Conservation (phyloP, 2,113 vertebrate genomes). For the Arvicanthis niloticus region DNA sequence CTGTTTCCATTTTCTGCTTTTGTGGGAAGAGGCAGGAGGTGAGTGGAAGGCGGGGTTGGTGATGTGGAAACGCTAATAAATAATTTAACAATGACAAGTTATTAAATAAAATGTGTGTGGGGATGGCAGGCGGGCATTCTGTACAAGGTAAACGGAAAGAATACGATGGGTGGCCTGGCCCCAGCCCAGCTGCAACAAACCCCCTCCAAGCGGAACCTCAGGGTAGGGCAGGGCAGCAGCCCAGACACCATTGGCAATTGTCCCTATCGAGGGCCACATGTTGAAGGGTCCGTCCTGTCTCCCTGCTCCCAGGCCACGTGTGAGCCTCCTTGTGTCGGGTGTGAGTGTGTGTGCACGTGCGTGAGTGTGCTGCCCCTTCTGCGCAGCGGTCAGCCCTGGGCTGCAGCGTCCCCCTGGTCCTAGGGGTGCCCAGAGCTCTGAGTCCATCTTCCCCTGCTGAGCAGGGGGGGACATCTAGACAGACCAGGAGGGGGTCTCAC, state of each 20-base stretch:
- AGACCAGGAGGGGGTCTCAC: background rate
- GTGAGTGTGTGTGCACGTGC: slow-evolving; percentile 49
- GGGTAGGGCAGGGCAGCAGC: background rate
- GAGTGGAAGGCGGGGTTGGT: slow-evolving; percentile 76
- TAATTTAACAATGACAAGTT: slow-evolving; percentile 92
- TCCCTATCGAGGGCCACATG: slow-evolving; percentile 68
- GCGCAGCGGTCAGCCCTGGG: background rate
- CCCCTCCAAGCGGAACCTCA: background rate
- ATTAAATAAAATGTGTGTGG: slow-evolving; percentile 90
- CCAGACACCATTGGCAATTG: slow-evolving; percentile 72
- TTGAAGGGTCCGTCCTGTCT: slow-evolving; percentile 54
- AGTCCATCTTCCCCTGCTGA: background rate
- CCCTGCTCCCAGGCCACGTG: background rate
- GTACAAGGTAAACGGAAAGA: slow-evolving; percentile 87
- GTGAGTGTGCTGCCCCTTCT: background rate
- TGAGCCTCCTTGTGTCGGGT: background rate
- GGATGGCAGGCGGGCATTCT: slow-evolving; percentile 85
- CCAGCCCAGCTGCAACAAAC: background rate
- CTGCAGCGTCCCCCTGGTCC: background rate
- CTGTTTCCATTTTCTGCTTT: slow-evolving; percentile 81
- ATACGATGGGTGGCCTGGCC: background rate
- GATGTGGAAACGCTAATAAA: slow-evolving; percentile 90
- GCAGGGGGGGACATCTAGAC: background rate
- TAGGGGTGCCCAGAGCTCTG: background rate
- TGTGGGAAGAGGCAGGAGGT: slow-evolving; percentile 77